Evolutionary conservation across 37 sponge, comb jelly and placozoan genomes (phyloP).

Genomic region (Geodia barretti): DNA sequence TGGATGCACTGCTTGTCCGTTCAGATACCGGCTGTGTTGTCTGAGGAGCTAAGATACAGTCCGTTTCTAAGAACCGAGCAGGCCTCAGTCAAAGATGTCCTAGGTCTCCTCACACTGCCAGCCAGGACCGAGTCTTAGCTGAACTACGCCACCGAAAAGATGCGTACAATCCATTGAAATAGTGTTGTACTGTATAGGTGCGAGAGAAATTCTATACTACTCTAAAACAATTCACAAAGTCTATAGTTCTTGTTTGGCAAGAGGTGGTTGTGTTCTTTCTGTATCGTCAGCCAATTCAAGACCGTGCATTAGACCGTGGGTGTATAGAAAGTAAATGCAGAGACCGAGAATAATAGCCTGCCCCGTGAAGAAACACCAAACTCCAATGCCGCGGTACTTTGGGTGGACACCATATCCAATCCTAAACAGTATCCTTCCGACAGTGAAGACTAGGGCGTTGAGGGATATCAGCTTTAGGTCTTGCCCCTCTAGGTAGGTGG

Average conservation of each 20-base stretch:
- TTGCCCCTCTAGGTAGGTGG: constrained; percentile 20
- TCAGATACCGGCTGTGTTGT: constrained; percentile 68
- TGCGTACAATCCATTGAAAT: not conserved
- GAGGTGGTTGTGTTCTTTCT: constrained; percentile 1
- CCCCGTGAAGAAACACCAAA: constrained; percentile 1
- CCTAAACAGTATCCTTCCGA: constrained; percentile 45
- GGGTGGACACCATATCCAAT: constrained; percentile 47
- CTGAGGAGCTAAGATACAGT: constrained; percentile 72
- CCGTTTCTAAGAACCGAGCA: constrained; percentile 43
- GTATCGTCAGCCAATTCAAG: not conserved
- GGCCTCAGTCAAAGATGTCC: constrained; percentile 27
- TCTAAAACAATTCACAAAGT: too few relatives aligned
- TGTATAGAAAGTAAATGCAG: constrained; percentile 33
- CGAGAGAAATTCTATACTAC: not conserved
- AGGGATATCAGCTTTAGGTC: constrained; percentile 53
- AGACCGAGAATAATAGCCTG: not conserved
- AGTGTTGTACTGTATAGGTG: not conserved
- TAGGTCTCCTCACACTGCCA: constrained; percentile 20
- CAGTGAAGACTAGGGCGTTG: constrained; percentile 18
- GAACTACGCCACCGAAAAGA: constrained; percentile 35
- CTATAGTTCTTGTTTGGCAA: not conserved
- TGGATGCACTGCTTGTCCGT: too few relatives aligned
- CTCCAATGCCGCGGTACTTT: constrained; percentile 35
- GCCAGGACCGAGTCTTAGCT: constrained; percentile 20
- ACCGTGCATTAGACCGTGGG: constrained; percentile 37